A percentile compares a stretch with the other conserved stretches of the same genome.
Conservation (phyloP, 2,113 vertebrate genomes). For the Etheostoma cragini region DNA sequence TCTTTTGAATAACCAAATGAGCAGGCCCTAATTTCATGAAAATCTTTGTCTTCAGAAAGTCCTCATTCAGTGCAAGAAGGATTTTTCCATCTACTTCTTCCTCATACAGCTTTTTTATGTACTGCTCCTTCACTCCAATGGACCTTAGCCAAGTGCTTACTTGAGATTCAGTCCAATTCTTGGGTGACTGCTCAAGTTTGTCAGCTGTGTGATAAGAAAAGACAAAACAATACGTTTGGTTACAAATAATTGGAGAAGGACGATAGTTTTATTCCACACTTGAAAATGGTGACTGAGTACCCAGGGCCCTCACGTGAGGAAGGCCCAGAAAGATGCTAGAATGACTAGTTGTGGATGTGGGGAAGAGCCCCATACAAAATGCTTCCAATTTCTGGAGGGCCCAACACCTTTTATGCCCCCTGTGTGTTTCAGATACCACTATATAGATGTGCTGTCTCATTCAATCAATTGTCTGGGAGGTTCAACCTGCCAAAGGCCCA, state of each 20-base stretch:
- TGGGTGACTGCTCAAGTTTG: slow-evolving; percentile 61
- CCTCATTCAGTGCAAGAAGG: slow-evolving; percentile 74
- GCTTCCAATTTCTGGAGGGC: too few relatives aligned
- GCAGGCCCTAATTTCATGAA: slow-evolving; percentile 85
- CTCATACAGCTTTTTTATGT: slow-evolving; percentile 75
- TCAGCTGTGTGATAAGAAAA: slow-evolving; percentile 48
- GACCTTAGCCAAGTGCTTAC: slow-evolving; percentile 84
- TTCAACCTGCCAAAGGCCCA: too few relatives aligned
- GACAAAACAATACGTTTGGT: background rate
- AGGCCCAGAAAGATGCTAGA: too few relatives aligned
- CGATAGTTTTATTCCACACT: background rate
- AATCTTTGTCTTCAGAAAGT: slow-evolving; percentile 77
- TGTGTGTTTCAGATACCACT: too few relatives aligned
- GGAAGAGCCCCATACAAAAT: too few relatives aligned
- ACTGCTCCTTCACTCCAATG: slow-evolving; percentile 80
- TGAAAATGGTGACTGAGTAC: background rate
- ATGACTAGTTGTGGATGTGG: too few relatives aligned
- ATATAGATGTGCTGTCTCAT: too few relatives aligned
- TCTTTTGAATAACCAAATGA: slow-evolving; percentile 79
- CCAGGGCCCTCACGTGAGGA: too few relatives aligned
- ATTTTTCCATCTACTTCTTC: slow-evolving; percentile 85
- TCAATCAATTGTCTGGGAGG: too few relatives aligned
- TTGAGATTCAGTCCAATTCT: slow-evolving; percentile 82
- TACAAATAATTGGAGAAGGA: background rate
- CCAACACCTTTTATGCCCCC: too few relatives aligned